Base-by-base conservation (phyloP, 2,797 vertebrate genomes). In the Chelidonichthys spinosus region DNA sequence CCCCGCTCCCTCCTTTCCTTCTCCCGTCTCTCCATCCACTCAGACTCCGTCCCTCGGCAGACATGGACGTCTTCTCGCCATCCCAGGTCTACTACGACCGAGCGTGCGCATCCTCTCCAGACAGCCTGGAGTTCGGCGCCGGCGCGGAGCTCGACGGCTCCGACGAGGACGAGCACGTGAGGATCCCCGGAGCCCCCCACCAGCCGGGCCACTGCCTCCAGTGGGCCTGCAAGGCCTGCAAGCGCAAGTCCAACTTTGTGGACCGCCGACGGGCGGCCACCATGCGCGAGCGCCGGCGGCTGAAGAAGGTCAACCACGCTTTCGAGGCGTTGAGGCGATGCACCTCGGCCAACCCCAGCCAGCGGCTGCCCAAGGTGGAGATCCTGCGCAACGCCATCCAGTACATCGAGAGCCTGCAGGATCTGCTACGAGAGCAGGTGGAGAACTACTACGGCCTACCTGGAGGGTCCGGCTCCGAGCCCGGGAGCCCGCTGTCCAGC, bases 161-260 rank as follows among this genome's bases (percentile, higher is more conserved):
- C 0, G 97, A 98, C 5, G 95, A 96, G 79, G 97, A 98, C 43
- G 97, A 97, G 46, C 98, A 99, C 32, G 90, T 99, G 63, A 87
- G 97, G 76, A 96, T 95, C 17, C 97, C 97, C 0, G 95, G 92
- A 0, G 96, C 96, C 78, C 91, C 91, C 3, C 97, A 98, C 83
- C 97, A 97, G 90, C 95, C 96, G 0, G 98, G 98, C 7, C 97
- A 96, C 90, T 99, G 98, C 88, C 96, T 99, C 54, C 94, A 97
- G 90, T 99, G 98, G 98, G 98, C 98, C 88, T 99, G 98, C 93
- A 99, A 98, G 91, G 98, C 98, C 6, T 99, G 98, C 92, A 99
- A 99, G 86, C 96, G 97, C 76, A 97, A 97, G 87, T 94, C 97
- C 71, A 97, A 96, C 88, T 97, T 95, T 3, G 96, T 95, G 90